phyloP scores from a whole-genome alignment of 2,797 vertebrate genomes.

The Xiphophorus birchmanni region DNA sequence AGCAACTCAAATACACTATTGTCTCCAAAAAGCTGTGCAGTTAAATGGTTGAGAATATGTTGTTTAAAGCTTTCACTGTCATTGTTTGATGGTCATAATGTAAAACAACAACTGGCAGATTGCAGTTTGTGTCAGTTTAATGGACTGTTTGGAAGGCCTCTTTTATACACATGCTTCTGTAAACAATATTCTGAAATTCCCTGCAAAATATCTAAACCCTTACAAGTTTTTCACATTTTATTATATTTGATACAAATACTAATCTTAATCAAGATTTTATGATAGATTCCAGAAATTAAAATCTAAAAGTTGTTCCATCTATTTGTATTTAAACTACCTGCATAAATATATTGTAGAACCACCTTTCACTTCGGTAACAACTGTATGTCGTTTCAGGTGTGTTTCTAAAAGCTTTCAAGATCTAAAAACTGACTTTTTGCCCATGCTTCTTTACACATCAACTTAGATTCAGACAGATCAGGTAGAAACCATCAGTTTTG shows the following conservation, averaged over 20 bases:
- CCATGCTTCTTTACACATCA: background rate
- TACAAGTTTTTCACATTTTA: background rate
- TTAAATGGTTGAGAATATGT: constrained; percentile 18
- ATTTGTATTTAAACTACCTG: background rate
- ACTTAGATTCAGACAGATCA: background rate
- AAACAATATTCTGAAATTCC: constrained; percentile 4
- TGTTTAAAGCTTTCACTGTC: constrained; percentile 3
- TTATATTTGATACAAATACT: background rate
- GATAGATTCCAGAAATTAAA: background rate
- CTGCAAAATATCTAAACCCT: background rate
- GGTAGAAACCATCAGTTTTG: background rate
- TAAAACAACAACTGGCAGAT: constrained; percentile 13
- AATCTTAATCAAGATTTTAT: background rate
- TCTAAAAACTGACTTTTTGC: background rate
- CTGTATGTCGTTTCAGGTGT: background rate
- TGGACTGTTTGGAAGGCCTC: constrained; percentile 18
- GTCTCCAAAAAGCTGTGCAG: constrained; percentile 21
- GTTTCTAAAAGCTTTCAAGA: background rate
- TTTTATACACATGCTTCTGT: constrained; percentile 36
- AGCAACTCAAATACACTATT: constrained; percentile 44
- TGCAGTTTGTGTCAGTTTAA: background rate
- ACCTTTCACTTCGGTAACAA: background rate
- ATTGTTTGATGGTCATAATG: constrained; percentile 6
- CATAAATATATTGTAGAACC: background rate
- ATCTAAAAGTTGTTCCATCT: background rate